Evolutionary conservation across 2,113 vertebrate species (phyloP).

Genomic region (Heterotilapia buettikoferi): DNA sequence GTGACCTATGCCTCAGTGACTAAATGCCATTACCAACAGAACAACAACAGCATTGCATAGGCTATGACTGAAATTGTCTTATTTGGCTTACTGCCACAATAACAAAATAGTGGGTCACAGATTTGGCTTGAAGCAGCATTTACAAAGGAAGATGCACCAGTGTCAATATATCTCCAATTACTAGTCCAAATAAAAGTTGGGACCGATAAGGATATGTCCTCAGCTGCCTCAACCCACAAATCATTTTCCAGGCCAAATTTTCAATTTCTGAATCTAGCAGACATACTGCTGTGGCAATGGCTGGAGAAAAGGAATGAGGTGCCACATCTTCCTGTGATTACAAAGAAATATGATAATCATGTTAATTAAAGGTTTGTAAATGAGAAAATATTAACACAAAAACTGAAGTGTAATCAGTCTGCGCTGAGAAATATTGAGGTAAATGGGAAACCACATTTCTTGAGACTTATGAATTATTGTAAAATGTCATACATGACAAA

Average conservation of each 20-base stretch:
- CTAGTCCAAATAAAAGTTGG: not conserved
- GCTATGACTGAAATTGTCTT: not conserved
- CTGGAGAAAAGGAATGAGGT: not conserved
- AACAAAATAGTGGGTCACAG: not conserved
- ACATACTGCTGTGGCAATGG: not conserved
- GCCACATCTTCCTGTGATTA: not conserved
- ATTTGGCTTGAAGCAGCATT: not conserved
- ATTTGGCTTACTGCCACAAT: not conserved
- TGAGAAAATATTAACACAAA: not conserved
- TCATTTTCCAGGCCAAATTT: not conserved
- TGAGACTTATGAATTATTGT: not conserved
- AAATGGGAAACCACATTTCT: not conserved
- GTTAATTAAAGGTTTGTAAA: not conserved
- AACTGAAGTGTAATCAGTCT: not conserved
- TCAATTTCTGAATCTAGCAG: not conserved
- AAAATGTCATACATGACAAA: not conserved
- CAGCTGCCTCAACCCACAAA: not conserved
- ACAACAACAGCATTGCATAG: not conserved
- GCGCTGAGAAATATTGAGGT: not conserved
- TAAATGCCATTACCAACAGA: not conserved
- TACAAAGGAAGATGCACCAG: not conserved
- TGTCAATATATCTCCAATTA: not conserved
- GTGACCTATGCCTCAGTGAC: not conserved
- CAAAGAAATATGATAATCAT: not conserved
- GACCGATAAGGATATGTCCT: not conserved